Conservation (phyloP, 2,888 invertebrate species). For the Blera fallax region DNA sequence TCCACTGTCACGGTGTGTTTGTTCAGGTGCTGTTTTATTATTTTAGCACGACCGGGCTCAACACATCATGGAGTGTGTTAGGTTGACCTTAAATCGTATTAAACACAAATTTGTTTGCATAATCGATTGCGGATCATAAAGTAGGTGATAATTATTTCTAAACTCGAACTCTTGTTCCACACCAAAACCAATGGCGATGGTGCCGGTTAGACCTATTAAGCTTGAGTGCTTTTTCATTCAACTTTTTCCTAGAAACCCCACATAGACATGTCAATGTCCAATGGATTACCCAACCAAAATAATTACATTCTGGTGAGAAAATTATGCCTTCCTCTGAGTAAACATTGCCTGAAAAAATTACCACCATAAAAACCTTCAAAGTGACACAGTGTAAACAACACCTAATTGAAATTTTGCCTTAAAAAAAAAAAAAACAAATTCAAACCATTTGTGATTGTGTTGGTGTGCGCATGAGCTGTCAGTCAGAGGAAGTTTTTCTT, state of each 20-base stretch:
- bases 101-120: constrained; percentile 20
- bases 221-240: constrained; percentile 31
- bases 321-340: constrained; percentile 3
- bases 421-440: background rate
- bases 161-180: background rate
- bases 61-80: background rate
- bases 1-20: background rate
- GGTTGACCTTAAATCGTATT: constrained; percentile 34
- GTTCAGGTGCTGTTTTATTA: background rate
- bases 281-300: constrained; percentile 29
- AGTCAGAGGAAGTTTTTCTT: background rate
- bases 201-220: background rate
- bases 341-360: constrained; percentile 5
- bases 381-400: constrained; percentile 54
- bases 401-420: constrained; percentile 37
- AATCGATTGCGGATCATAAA: constrained; percentile 39
- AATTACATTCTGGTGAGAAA: constrained; percentile 10
- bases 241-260: background rate
- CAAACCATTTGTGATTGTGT: background rate
- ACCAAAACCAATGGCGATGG: background rate
- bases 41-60: background rate
- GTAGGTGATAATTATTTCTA: constrained; percentile 13
- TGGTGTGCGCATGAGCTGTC: constrained; percentile 25
- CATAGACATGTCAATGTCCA: background rate
- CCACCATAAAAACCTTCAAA: constrained; percentile 41